Evolutionary conservation across 2,888 invertebrate species (phyloP).

Genomic region (Ellobium chinense): DNA sequence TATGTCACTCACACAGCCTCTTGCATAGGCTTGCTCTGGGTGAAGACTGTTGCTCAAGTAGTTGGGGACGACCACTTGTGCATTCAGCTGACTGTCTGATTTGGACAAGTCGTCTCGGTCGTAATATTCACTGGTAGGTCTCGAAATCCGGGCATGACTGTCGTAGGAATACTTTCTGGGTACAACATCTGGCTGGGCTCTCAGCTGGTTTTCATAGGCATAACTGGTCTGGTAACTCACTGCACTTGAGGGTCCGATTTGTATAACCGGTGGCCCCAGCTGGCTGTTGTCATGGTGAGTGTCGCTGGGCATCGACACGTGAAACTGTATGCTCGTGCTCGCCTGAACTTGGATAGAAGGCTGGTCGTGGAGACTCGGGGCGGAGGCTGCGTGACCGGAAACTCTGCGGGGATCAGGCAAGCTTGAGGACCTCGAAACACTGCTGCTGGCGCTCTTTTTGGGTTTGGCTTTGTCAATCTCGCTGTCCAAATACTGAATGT

Average conservation of each 20-base stretch:
- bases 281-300: not conserved
- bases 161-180: slow-evolving; percentile 51
- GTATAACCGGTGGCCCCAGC: slow-evolving; percentile 12
- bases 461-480: slow-evolving; percentile 62
- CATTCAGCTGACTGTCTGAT: slow-evolving; percentile 68
- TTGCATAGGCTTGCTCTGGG: slow-evolving; percentile 44
- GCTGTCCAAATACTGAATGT: slow-evolving; percentile 72
- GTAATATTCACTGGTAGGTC: slow-evolving; percentile 45
- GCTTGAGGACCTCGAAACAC: slow-evolving; percentile 52
- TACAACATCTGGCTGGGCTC: slow-evolving; percentile 40
- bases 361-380: not conserved
- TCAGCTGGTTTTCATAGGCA: slow-evolving; percentile 3
- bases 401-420: slow-evolving; percentile 50
- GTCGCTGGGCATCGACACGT: slow-evolving; percentile 24
- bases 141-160: slow-evolving; percentile 22
- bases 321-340: slow-evolving; percentile 33
- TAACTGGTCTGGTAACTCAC: not conserved
- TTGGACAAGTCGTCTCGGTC: slow-evolving; percentile 63
- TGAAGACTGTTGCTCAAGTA: slow-evolving; percentile 45
- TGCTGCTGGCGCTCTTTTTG: slow-evolving; percentile 27
- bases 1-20: slow-evolving; percentile 54
- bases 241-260: slow-evolving; percentile 17
- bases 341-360: slow-evolving; percentile 33
- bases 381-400: slow-evolving; percentile 13
- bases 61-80: slow-evolving; percentile 46